phyloP scores from a whole-genome alignment of 2,797 vertebrate species.

The Sphaeramia orbicularis region DNA sequence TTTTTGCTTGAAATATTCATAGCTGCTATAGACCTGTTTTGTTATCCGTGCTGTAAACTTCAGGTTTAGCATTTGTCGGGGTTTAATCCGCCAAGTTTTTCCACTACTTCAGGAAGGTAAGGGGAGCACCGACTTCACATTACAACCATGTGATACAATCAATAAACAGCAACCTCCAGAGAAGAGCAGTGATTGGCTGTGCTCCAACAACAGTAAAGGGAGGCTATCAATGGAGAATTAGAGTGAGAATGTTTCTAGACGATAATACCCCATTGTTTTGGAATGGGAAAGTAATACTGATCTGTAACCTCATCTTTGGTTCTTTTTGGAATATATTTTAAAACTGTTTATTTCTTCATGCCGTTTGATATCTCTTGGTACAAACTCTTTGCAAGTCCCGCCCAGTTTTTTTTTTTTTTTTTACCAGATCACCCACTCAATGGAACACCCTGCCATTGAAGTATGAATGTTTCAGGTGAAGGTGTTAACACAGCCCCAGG shows the following conservation, averaged over 20 bases:
- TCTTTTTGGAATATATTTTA: too few relatives aligned
- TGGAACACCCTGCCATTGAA: slow-evolving; percentile 32
- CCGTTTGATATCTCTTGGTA: slow-evolving; percentile 2
- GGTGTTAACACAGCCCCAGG: slow-evolving; percentile 80
- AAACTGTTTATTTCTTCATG: slow-evolving; percentile 2
- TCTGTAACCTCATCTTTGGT: not conserved
- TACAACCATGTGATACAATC: slow-evolving; percentile 63
- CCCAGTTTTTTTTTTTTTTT: not conserved
- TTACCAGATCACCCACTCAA: slow-evolving; percentile 26
- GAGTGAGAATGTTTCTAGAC: slow-evolving; percentile 50
- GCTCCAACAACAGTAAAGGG: slow-evolving; percentile 50
- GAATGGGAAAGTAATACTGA: not conserved
- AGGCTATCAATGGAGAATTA: slow-evolving; percentile 46
- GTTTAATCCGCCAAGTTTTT: slow-evolving; percentile 28
- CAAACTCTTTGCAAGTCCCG: not conserved
- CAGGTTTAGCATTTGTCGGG: slow-evolving; percentile 40
- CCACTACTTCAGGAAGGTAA: slow-evolving; percentile 49
- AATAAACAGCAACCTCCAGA: slow-evolving; percentile 59
- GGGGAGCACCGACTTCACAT: slow-evolving; percentile 62
- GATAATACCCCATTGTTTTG: slow-evolving; percentile 10
- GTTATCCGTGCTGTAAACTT: slow-evolving; percentile 14
- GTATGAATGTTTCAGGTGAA: slow-evolving; percentile 68
- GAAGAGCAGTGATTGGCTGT: slow-evolving; percentile 47
- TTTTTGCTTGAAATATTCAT: not conserved
- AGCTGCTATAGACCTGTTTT: slow-evolving; percentile 3